Conservation (phyloP, 2,888 invertebrate genomes). For the Andricus quercusramuli region DNA sequence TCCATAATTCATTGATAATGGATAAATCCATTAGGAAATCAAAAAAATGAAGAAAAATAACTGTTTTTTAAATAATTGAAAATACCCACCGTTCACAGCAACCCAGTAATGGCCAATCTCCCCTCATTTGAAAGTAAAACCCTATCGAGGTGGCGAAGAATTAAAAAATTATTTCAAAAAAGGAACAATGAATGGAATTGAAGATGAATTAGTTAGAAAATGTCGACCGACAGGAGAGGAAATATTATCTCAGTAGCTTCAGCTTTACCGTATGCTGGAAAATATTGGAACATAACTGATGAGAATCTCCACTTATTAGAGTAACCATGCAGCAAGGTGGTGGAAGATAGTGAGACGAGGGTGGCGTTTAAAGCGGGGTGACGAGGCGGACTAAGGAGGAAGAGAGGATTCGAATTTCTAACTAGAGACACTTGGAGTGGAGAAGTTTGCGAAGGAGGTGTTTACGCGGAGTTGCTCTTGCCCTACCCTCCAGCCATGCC, state of each 20-base stretch:
- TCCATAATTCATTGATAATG: too few species aligned
- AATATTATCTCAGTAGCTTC: neutral
- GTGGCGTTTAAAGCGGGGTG: slow-evolving; percentile 23
- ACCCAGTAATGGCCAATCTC: too few species aligned
- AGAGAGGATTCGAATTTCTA: slow-evolving; percentile 32
- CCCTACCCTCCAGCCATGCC: slow-evolving; percentile 11
- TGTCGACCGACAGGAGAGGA: neutral
- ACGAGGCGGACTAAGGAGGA: slow-evolving; percentile 3
- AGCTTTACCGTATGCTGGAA: neutral
- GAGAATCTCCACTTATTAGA: slow-evolving; percentile 25
- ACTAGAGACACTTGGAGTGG: slow-evolving; percentile 34
- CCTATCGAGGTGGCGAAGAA: too few species aligned
- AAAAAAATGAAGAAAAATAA: too few species aligned
- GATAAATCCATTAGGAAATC: too few species aligned
- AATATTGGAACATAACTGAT: slow-evolving; percentile 22
- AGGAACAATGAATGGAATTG: too few species aligned
- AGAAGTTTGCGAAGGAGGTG: slow-evolving; percentile 31
- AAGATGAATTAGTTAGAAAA: neutral
- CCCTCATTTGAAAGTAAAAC: too few species aligned
- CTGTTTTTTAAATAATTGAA: too few species aligned
- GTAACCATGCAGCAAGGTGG: slow-evolving; percentile 33
- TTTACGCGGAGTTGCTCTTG: slow-evolving; percentile 28
- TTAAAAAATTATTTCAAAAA: too few species aligned
- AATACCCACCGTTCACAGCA: too few species aligned
- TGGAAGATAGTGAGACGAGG: slow-evolving; percentile 11